Conservation (phyloP, 2,888 invertebrate species). For the Timema podura region DNA sequence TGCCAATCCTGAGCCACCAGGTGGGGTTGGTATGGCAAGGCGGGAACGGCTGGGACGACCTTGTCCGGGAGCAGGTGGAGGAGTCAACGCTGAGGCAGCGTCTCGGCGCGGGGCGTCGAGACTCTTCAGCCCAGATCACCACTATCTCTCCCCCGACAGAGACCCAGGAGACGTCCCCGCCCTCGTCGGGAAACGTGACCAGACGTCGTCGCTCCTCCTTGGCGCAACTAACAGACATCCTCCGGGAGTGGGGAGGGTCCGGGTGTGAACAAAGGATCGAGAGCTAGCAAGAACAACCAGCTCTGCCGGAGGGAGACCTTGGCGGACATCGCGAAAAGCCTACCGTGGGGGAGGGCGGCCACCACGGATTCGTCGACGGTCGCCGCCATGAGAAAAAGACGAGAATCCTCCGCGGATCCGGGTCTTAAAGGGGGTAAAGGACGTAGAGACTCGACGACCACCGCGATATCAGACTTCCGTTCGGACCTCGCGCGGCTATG, state of each 20-base stretch:
- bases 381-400: constrained; percentile 59
- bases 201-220: constrained; percentile 78
- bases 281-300: constrained; percentile 54
- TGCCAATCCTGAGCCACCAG: constrained; percentile 91
- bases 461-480: constrained; percentile 21
- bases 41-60: constrained; percentile 92
- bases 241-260: constrained; percentile 80
- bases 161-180: constrained; percentile 66
- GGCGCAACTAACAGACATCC: constrained; percentile 82
- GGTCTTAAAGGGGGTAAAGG: constrained; percentile 54
- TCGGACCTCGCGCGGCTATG: constrained; percentile 69
- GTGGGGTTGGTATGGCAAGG: constrained; percentile 92
- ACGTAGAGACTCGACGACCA: constrained; percentile 58
- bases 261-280: constrained; percentile 41
- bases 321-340: constrained; percentile 78
- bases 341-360: constrained; percentile 73
- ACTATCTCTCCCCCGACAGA: constrained; percentile 75
- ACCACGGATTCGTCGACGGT: constrained; percentile 51
- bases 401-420: constrained; percentile 84
- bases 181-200: constrained; percentile 41
- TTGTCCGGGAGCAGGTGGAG: constrained; percentile 80
- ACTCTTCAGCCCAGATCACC: constrained; percentile 88
- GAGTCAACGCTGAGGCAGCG: constrained; percentile 81
- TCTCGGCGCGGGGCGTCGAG: constrained; percentile 73
- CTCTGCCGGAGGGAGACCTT: constrained; percentile 80